Conservation (phyloP, 2,888 invertebrate genomes). For the Nephrotoma appendiculata region DNA sequence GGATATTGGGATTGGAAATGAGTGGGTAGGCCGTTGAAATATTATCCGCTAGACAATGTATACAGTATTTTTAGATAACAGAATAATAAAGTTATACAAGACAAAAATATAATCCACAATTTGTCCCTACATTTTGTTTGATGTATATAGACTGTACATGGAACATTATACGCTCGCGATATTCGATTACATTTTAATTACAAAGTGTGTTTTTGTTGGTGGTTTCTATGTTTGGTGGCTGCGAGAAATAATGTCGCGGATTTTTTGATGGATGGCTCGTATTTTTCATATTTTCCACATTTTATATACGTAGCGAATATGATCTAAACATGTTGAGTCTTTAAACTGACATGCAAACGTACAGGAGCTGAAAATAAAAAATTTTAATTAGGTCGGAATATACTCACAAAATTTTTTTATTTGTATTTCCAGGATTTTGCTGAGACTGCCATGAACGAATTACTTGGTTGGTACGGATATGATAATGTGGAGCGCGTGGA, state of each 20-base stretch:
- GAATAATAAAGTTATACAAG: not conserved
- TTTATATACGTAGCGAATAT: too few species aligned
- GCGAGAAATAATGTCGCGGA: not conserved
- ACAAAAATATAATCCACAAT: not conserved
- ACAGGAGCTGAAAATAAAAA: too few species aligned
- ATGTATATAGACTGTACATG: not conserved
- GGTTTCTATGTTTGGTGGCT: not conserved
- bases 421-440: constrained; percentile 58
- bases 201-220: not conserved
- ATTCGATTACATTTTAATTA: not conserved
- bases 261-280: not conserved
- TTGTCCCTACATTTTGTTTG: not conserved
- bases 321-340: too few species aligned
- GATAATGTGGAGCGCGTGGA: constrained; percentile 49
- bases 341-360: too few species aligned
- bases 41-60: not conserved
- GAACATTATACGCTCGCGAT: not conserved
- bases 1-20: not conserved
- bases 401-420: not conserved
- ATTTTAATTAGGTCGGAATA: too few species aligned
- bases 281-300: too few species aligned
- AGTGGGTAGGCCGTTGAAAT: not conserved
- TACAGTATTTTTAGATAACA: not conserved
- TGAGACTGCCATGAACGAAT: constrained; percentile 83
- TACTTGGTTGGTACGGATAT: constrained; percentile 86